These are phyloP conservation scores for Autographa gamma DNA, from an alignment of 2,888 invertebrate genomes.

Conservation along the genomic window DNA sequence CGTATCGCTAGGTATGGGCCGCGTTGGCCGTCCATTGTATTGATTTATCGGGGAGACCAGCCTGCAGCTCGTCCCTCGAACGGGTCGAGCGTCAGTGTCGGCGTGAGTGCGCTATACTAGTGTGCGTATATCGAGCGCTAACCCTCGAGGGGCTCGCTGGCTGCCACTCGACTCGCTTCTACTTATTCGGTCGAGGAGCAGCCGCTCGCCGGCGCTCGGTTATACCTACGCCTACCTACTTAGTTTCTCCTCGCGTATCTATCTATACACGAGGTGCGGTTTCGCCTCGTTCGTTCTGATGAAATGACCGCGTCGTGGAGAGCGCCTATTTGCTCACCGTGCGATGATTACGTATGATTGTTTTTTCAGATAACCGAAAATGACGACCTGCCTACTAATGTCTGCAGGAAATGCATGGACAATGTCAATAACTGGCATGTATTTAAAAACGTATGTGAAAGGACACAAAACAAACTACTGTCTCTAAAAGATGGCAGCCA, in stretches of 20 bases:
- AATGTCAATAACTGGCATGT: conserved; percentile 91
- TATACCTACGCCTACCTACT: conserved; percentile 87
- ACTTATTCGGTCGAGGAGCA: conserved; percentile 87
- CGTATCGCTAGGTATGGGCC: conserved; percentile 76
- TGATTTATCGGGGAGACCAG: conserved; percentile 88
- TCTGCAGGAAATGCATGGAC: conserved; percentile 90
- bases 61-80: conserved; percentile 84
- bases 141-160: conserved; percentile 88
- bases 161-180: conserved; percentile 88
- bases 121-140: conserved; percentile 88
- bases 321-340: conserved; percentile 81
- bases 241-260: conserved; percentile 86
- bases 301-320: conserved; percentile 76
- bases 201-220: conserved; percentile 79
- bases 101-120: conserved; percentile 82
- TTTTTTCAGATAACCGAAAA: conserved; percentile 90
- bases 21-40: conserved; percentile 83
- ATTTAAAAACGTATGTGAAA: conserved; percentile 90
- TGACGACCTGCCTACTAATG: conserved; percentile 91
- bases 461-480: conserved; percentile 90
- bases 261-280: conserved; percentile 83
- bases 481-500: conserved; percentile 88
- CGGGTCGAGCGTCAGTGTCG: conserved; percentile 85
- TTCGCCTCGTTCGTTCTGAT: conserved; percentile 84
- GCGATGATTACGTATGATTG: conserved; percentile 82